Evolutionary conservation across 2,888 invertebrate genomes (phyloP), one percentile per base, ranked within the genome.

Genomic region (Melinopterus prodromus): DNA sequence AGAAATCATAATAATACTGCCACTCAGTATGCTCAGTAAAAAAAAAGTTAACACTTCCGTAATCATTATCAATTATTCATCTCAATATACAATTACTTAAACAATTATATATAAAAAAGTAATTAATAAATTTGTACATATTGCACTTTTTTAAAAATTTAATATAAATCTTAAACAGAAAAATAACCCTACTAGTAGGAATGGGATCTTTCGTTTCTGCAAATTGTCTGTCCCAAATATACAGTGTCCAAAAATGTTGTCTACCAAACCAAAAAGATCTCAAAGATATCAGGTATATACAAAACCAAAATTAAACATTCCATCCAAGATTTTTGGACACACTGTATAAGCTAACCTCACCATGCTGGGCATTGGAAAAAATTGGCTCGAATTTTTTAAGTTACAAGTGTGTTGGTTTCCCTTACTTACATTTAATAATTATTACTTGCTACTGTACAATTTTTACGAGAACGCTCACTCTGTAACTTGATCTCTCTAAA

Each of bases 91-190:
- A 88, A 53, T 53, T 86, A 89, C 81, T 86, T 87, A 87, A 86
- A 86, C 86, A 87, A 86, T 87, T 85, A 84, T 87, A 84, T 85
- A 84, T 84, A 88, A 87, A 89, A 89, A 88, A 86, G 86, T 86
- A 88, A 86, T 89, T 89, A 89, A 88, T 92, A 92, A 92, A 93
- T 93, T 93, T 93, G 93, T 93, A 93, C 93, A 93, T 93, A 93
- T 93, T 93, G 93, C 93, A 93, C 93, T 92, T 92, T 92, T 86
- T 84, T 85, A 77, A 77, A 77, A 77, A 38, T 80, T 77, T 80
- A 16, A 77, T 77, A 80, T 72, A 80, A 80, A 80, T 80, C 77
- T 80, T 77, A 77, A 79, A 74, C 35, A 76, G 79, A 79, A 77
- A 79, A 77, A 69, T 80, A 80, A 80, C 77, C 74, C 77, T 80